Evolutionary conservation across 2,888 invertebrate species (phyloP).

Genomic region (Gnatocerus cornutus): DNA sequence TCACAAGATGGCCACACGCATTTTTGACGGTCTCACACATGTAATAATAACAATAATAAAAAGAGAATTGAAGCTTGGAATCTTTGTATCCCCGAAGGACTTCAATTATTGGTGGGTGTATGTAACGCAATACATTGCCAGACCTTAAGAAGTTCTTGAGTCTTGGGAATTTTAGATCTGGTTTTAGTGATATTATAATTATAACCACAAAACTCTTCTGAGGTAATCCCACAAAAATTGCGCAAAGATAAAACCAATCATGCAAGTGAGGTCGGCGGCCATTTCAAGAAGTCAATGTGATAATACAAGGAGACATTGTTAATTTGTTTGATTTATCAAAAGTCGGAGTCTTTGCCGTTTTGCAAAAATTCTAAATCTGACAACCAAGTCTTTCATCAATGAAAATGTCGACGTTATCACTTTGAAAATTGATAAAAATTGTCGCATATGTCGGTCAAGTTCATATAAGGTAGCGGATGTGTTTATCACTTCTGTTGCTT

Average conservation of each 20-base stretch:
- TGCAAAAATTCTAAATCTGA: constrained; percentile 2
- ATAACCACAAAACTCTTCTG: not conserved
- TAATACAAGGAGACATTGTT: constrained; percentile 34
- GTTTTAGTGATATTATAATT: not conserved
- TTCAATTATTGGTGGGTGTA: constrained; percentile 36
- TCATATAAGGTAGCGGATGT: constrained; percentile 39
- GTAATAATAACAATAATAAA: constrained; percentile 26
- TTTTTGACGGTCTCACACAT: constrained; percentile 39
- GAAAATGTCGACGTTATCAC: not conserved
- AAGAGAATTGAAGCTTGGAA: constrained; percentile 3
- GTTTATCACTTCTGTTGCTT: constrained; percentile 29
- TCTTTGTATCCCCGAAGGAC: constrained; percentile 18
- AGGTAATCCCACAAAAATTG: not conserved
- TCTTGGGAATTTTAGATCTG: constrained; percentile 18
- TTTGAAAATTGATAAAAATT: constrained; percentile 29
- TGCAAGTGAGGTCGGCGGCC: constrained; percentile 23
- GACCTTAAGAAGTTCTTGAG: constrained; percentile 27
- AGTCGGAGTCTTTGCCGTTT: constrained; percentile 10
- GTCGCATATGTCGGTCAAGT: constrained; percentile 39
- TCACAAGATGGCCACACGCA: constrained; percentile 47
- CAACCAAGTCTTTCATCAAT: constrained; percentile 1
- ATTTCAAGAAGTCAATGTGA: constrained; percentile 28
- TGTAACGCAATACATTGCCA: constrained; percentile 35
- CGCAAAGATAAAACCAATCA: constrained; percentile 20
- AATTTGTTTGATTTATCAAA: constrained; percentile 24